Percentiles rank a stretch among this genome's conserved stretches.
Evolutionary conservation across 2,888 invertebrate genomes (phyloP).

Genomic region (Morpho achilles): DNA sequence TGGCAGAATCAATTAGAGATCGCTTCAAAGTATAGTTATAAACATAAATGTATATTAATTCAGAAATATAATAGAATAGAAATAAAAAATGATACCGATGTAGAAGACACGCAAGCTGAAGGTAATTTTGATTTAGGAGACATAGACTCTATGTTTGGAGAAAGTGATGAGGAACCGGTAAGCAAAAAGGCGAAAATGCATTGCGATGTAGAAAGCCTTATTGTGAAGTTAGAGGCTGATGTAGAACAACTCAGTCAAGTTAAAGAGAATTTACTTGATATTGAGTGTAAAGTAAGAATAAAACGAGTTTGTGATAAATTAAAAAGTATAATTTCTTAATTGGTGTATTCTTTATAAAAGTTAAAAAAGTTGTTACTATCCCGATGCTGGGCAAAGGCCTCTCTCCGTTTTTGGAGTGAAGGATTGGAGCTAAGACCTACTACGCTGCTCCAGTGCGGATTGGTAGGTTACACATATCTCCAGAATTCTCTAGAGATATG

Average conservation of each 20-base stretch:
- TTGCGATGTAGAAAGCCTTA: slow-evolving; percentile 38
- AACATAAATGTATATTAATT: slow-evolving; percentile 7
- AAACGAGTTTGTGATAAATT: slow-evolving; percentile 46
- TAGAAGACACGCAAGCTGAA: slow-evolving; percentile 18
- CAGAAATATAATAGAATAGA: background rate
- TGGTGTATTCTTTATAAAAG: background rate
- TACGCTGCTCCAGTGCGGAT: too few relatives aligned
- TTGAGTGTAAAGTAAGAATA: slow-evolving; percentile 45
- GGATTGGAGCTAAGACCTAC: too few relatives aligned
- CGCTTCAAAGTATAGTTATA: slow-evolving; percentile 10
- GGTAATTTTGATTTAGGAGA: slow-evolving; percentile 57
- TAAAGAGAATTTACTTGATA: slow-evolving; percentile 42
- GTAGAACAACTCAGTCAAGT: slow-evolving; percentile 38
- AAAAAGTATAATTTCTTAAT: slow-evolving; percentile 39
- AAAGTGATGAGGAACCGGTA: slow-evolving; percentile 47
- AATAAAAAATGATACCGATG: slow-evolving; percentile 32
- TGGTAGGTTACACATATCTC: too few relatives aligned
- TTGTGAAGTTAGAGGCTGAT: slow-evolving; percentile 50
- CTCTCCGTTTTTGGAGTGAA: too few relatives aligned
- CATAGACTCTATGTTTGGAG: slow-evolving; percentile 49
- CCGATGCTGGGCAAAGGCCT: too few relatives aligned
- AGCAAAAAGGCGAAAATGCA: slow-evolving; percentile 54
- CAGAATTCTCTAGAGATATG: too few relatives aligned
- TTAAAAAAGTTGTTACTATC: too few relatives aligned
- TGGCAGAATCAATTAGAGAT: slow-evolving; percentile 18